Conservation (phyloP, 2,113 vertebrate genomes). For the Crocuta crocuta region DNA sequence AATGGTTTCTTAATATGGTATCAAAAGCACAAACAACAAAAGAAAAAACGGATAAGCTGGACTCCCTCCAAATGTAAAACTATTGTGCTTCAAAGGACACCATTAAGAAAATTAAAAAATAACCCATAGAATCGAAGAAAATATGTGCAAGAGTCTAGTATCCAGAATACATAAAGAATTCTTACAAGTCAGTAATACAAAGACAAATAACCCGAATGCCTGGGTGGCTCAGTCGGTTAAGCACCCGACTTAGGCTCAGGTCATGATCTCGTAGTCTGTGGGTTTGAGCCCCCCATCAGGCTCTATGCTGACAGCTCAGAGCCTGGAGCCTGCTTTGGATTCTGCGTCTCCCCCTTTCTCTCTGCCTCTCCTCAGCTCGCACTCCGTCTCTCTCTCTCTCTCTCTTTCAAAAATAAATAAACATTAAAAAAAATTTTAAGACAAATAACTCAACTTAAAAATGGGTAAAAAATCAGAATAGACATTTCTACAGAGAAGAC, state of each 20-base stretch:
- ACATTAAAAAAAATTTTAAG: too few relatives aligned
- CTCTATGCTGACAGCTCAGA: too few relatives aligned
- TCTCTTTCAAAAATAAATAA: too few relatives aligned
- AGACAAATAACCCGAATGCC: background rate
- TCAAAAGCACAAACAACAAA: conserved; percentile 28
- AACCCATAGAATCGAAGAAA: conserved; percentile 6
- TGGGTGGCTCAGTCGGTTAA: too few relatives aligned
- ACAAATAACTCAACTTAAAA: background rate
- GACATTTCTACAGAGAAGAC: conserved; percentile 9
- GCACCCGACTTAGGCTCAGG: too few relatives aligned
- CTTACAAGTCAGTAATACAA: conserved; percentile 33
- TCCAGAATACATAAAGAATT: conserved; percentile 1
- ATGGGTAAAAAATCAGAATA: background rate
- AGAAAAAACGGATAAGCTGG: background rate
- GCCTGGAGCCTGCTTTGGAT: too few relatives aligned
- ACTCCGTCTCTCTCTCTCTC: too few relatives aligned
- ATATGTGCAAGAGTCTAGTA: background rate
- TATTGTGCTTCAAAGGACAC: background rate
- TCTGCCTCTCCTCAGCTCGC: too few relatives aligned
- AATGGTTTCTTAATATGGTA: background rate
- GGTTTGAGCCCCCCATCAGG: too few relatives aligned
- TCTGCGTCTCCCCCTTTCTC: too few relatives aligned
- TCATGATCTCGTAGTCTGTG: too few relatives aligned
- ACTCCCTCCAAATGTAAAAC: background rate
- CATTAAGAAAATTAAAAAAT: conserved; percentile 12